Evolutionary conservation across 2,888 invertebrate species (phyloP).

Genomic region (Acleris sparsana): DNA sequence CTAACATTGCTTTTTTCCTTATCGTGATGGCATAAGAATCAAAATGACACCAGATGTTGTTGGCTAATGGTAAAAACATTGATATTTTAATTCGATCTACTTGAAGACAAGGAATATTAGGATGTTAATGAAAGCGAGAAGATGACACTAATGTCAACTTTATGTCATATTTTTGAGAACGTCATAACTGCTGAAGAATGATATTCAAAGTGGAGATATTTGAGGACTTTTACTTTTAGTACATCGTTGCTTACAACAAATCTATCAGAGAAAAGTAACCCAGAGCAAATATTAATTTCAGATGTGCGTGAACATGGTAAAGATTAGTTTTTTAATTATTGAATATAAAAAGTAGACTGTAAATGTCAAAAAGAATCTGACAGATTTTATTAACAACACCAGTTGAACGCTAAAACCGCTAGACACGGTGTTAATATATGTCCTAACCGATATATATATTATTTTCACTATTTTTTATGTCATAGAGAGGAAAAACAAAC

Average conservation of each 20-base stretch:
- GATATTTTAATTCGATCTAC: conserved; percentile 17
- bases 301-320: not conserved
- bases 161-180: conserved; percentile 19
- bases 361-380: no score
- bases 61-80: conserved; percentile 1
- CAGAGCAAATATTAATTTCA: no score
- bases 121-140: conserved; percentile 37
- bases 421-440: no score
- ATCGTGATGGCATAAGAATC: not conserved
- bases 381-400: no score
- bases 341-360: no score
- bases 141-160: conserved; percentile 33
- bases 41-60: not conserved
- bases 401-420: no score
- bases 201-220: not conserved
- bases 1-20: no score
- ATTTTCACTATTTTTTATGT: no score
- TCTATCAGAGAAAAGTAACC: no score
- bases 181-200: not conserved
- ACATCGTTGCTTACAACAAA: no score
- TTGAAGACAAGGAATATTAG: conserved; percentile 27
- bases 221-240: not conserved
- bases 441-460: no score
- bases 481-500: no score
- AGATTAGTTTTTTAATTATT: not conserved